Base-by-base conservation (phyloP, 2,888 invertebrate species). In the Campoplex capitator region DNA sequence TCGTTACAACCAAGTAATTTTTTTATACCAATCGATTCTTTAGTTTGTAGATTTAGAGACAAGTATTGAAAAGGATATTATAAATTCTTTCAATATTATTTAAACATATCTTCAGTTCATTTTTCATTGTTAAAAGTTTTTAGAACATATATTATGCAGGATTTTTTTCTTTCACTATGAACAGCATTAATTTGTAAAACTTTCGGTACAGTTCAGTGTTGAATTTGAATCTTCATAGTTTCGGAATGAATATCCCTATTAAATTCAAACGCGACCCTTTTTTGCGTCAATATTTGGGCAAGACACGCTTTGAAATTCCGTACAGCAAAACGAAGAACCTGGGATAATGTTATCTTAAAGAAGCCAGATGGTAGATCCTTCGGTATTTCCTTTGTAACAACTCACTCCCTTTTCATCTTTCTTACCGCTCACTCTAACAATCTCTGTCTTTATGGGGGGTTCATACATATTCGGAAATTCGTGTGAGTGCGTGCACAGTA, bases 311-410 rank as follows among this genome's bases (percentile, higher is more conserved):
- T 56, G 56, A 85, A 70, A 76, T 83, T 84, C 54, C 23, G 38
- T 67, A 28, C 51, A 73, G 71, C 32, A 48, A 71, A 65, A 84
- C 42, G 74, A 62, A 73, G 70, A 85, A 76, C 76, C 65, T 45
- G 81, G 82, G 79, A 65, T 87, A 84, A 84, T 84, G 84, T 87
- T 84, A 87, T 87, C 84, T 87, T 87, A 83, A 87, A 85, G 87
- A 83, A 83, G 67, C 85, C 83, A 87, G 87, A 85, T 83, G 79
- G 79, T 38, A 83, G 79, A 76, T 71, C 83, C 65, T 82, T 77
- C 32, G 75, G 42, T 82, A 79, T 83, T 85, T 67, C 83, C 85
- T 85, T 85, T 83, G 84, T 79, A 84, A 85, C 83, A 84, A 88
- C 85, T 84, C 82, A 78, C 80, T 80, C 78, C 74, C 82, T 76